phyloP scores from a whole-genome alignment of 2,888 invertebrate species.

The Trissoscelio sp. region DNA sequence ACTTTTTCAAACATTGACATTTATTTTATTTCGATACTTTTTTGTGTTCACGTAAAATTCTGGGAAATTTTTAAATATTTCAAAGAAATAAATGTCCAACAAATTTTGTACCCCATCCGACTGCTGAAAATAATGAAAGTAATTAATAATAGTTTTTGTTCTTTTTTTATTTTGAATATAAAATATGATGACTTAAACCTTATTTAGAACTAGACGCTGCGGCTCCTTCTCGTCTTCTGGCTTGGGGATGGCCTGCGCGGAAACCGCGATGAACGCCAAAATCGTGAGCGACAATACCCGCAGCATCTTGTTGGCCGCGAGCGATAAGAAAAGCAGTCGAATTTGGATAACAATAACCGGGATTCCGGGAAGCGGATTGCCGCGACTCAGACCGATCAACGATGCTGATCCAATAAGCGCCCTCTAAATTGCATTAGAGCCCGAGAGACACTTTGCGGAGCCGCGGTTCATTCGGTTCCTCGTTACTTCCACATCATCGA shows the following conservation, averaged over 20 bases:
- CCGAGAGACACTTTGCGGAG: neutral
- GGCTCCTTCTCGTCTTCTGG: conserved; percentile 89
- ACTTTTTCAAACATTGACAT: too few species aligned
- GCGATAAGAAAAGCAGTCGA: neutral
- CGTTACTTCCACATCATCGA: conserved; percentile 51
- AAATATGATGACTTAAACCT: conserved; percentile 74
- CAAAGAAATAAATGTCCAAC: too few species aligned
- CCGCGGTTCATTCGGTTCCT: conserved; percentile 2
- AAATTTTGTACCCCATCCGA: too few species aligned
- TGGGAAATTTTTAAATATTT: too few species aligned
- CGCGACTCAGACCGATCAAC: conserved; percentile 15
- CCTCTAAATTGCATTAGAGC: conserved; percentile 39
- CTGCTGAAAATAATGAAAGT: too few species aligned
- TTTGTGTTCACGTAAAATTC: too few species aligned
- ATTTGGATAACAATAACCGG: neutral
- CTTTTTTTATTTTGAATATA: too few species aligned
- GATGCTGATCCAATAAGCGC: conserved; percentile 23
- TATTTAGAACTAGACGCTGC: conserved; percentile 86
- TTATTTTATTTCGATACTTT: too few species aligned
- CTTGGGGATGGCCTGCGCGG: conserved; percentile 87
- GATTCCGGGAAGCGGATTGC: conserved; percentile 3
- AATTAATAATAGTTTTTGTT: too few species aligned
- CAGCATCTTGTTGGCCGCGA: conserved; percentile 23
- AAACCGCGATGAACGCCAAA: conserved; percentile 61
- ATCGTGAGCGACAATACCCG: conserved; percentile 31